A percentile compares a stretch with the other conserved stretches of the same genome.
Conservation (phyloP, 2,797 vertebrate species). For the Leuciscus waleckii region DNA sequence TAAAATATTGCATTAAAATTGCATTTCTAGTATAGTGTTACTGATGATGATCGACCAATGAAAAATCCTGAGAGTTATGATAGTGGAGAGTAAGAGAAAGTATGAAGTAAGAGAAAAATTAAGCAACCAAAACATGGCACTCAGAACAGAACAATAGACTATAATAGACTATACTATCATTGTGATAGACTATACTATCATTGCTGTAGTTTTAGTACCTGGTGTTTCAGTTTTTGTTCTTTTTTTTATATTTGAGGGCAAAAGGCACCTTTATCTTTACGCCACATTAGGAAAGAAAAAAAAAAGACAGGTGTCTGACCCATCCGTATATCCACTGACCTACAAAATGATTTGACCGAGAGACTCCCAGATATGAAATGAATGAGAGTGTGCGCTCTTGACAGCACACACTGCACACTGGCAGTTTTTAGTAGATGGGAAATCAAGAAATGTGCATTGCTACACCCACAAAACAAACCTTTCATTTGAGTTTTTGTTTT, state of each 20-base stretch:
- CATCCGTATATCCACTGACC: constrained; percentile 1
- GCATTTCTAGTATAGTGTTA: not conserved
- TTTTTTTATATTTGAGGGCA: not conserved
- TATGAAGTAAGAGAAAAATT: not conserved
- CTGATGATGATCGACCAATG: not conserved
- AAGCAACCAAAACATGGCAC: not conserved
- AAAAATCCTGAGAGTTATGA: not conserved
- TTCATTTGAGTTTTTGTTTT: not conserved
- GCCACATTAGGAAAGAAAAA: not conserved
- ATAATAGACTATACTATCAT: not conserved
- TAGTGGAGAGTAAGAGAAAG: not conserved
- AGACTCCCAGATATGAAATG: not conserved
- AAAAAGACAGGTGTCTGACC: not conserved
- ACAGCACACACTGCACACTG: not conserved
- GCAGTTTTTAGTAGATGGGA: not conserved
- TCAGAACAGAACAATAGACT: not conserved
- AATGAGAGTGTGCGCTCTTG: not conserved
- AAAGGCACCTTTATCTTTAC: not conserved
- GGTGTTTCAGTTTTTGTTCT: not conserved
- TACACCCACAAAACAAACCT: not conserved
- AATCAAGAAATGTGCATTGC: not conserved
- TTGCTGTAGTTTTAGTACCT: not conserved
- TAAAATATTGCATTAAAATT: not conserved
- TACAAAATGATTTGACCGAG: not conserved
- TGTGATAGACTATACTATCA: no score